Base-by-base conservation (phyloP, 1,140 invertebrate genomes). In the Calycopis cecrops region DNA sequence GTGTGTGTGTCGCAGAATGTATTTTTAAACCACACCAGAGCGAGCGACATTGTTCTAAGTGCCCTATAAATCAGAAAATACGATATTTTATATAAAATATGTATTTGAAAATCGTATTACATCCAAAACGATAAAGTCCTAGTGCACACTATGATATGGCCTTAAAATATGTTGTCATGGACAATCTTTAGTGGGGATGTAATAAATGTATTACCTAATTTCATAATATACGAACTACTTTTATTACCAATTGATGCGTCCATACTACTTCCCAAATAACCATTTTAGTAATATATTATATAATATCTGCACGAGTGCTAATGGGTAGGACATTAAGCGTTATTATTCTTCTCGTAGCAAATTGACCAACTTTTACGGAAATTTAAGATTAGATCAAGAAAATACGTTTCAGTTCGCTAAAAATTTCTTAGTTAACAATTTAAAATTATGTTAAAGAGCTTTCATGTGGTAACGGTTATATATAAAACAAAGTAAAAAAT, bases 11-110 rank as follows among this genome's bases (percentile, higher is more conserved):
- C 42, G 48, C 17, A 38, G 40, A 42, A 52, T 57, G 42, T 52
- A 44, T 57, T 57, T 53, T 51, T 57, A 52, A 57, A 52, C 18
- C 56, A 47, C 50, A 52, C 50, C 40, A 52, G 42, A 49, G 33
- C 40, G 42, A 52, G 42, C 38, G 56, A 51, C 56, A 57, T 57
- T 38, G 56, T 51, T 57, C 42, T 44, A 57, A 57, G 56, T 51
- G 49, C 34, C 50, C 50, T 38, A 51, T 57, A 57, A 57, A 57
- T 57, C 56, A 52, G 42, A 42, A 54, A 54, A 17, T 12, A 42
- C 40, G 56, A 57, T 42, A 52, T 49, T 35, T 57, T 47, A 52
- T 17, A 52, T 44, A 40, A 57, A 52, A 57, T 47, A 35, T 52
- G 48, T 44, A 35, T 42, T 44, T 35, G 42, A 44, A 48, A 57